These are phyloP conservation scores for Eurytoma californica DNA, from an alignment of 2,888 invertebrate genomes.

Conservation along the genomic window DNA sequence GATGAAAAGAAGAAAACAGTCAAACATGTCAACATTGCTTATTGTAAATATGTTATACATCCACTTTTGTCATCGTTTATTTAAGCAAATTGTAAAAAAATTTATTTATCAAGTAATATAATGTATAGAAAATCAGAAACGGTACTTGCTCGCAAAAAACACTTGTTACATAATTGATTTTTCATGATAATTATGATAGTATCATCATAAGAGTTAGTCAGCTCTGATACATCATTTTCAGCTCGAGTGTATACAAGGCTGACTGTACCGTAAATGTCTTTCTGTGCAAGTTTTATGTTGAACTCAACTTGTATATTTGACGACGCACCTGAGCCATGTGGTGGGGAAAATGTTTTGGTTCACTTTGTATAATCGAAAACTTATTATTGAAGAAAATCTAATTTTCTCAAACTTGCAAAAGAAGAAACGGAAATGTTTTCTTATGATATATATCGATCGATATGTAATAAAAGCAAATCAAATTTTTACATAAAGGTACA, in stretches of 20 bases:
- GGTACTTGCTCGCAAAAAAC: slow-evolving; percentile 54
- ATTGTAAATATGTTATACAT: slow-evolving; percentile 59
- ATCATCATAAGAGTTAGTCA: slow-evolving; percentile 35
- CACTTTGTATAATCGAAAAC: slow-evolving; percentile 55
- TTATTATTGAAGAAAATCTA: slow-evolving; percentile 54
- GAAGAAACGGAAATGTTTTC: slow-evolving; percentile 54
- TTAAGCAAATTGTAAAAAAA: slow-evolving; percentile 58
- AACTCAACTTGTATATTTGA: slow-evolving; percentile 75
- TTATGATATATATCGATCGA: slow-evolving; percentile 52
- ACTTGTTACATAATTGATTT: slow-evolving; percentile 55
- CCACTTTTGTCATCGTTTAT: slow-evolving; percentile 57
- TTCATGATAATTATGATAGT: slow-evolving; percentile 35
- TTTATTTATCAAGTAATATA: slow-evolving; percentile 58
- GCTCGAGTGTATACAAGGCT: slow-evolving; percentile 57
- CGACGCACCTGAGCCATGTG: slow-evolving; percentile 75
- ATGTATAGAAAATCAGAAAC: slow-evolving; percentile 56
- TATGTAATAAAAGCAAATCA: slow-evolving; percentile 47
- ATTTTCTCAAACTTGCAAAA: slow-evolving; percentile 53
- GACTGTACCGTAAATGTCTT: slow-evolving; percentile 81
- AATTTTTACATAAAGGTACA: slow-evolving; percentile 45
- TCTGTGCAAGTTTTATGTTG: slow-evolving; percentile 83
- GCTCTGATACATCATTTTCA: slow-evolving; percentile 43
- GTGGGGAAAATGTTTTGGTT: slow-evolving; percentile 51
- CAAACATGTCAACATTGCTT: slow-evolving; percentile 57
- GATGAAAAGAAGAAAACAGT: slow-evolving; percentile 42